Conservation (phyloP, 2,888 invertebrate species). For the Neelides folsomi region DNA sequence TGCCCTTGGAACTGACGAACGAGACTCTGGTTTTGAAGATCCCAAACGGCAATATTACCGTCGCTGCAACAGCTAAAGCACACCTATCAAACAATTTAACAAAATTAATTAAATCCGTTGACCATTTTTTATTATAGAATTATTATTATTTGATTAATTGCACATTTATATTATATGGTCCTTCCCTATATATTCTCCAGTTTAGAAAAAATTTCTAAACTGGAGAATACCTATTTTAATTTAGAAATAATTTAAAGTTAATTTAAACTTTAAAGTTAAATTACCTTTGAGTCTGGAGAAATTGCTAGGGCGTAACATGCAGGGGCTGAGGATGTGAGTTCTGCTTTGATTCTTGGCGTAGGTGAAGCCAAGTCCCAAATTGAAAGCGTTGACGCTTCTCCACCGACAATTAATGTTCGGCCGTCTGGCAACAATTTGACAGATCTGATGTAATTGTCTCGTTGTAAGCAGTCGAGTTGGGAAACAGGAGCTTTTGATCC, state of each 20-base stretch:
- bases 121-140: too few relatives aligned
- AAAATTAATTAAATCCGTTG: too few relatives aligned
- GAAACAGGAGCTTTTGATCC: conserved; percentile 74
- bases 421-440: conserved; percentile 88
- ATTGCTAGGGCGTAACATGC: conserved; percentile 96
- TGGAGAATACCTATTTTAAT: too few relatives aligned
- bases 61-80: conserved; percentile 97
- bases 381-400: conserved; percentile 85
- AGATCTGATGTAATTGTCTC: conserved; percentile 89
- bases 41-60: conserved; percentile 94
- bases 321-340: conserved; percentile 83
- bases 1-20: conserved; percentile 84
- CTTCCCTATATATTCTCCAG: too few relatives aligned
- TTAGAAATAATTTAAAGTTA: too few relatives aligned
- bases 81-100: conserved; percentile 44
- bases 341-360: conserved; percentile 80
- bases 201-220: too few relatives aligned
- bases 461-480: conserved; percentile 83
- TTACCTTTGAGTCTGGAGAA: conserved; percentile 80
- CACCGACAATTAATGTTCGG: conserved; percentile 84
- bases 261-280: too few relatives aligned
- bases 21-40: conserved; percentile 79
- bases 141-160: too few relatives aligned
- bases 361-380: conserved; percentile 91
- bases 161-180: too few relatives aligned